phyloP scores from a whole-genome alignment of 2,113 vertebrate genomes.

The Elachura formosa region DNA sequence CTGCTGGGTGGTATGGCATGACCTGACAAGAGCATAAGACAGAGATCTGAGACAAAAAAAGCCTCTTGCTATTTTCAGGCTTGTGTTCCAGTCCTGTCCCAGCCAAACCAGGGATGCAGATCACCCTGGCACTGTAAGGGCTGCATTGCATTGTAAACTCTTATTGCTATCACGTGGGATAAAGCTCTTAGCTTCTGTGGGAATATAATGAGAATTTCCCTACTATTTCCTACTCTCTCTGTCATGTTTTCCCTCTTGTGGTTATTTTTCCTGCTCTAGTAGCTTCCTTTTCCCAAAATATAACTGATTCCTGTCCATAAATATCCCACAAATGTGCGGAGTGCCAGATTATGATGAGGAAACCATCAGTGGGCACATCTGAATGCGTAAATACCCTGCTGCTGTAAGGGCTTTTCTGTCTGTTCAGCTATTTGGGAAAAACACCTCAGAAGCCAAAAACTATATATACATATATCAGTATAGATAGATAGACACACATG shows the following conservation, averaged over 20 bases:
- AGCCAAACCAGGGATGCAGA: background rate
- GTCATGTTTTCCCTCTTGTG: background rate
- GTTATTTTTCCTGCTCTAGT: background rate
- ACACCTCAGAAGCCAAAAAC: conserved; percentile 30
- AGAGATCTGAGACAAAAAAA: background rate
- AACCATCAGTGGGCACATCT: background rate
- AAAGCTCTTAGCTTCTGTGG: background rate
- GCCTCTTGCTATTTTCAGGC: background rate
- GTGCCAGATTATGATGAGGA: background rate
- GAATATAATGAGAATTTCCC: background rate
- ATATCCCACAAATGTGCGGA: conserved; percentile 4
- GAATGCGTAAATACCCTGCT: background rate
- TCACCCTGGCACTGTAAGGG: background rate
- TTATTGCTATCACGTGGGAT: background rate
- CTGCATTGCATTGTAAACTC: background rate
- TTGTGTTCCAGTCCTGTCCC: background rate
- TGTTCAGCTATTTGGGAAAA: conserved; percentile 28
- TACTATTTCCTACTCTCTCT: background rate
- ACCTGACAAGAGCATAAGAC: background rate
- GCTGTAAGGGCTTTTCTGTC: conserved; percentile 21
- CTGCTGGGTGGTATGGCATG: rapidly evolving
- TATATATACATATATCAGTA: background rate
- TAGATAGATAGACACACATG: background rate
- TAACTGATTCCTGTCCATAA: background rate
- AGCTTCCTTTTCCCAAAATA: background rate